Base-by-base conservation (phyloP, 2,113 vertebrate species). In the Toxostoma redivivum region DNA sequence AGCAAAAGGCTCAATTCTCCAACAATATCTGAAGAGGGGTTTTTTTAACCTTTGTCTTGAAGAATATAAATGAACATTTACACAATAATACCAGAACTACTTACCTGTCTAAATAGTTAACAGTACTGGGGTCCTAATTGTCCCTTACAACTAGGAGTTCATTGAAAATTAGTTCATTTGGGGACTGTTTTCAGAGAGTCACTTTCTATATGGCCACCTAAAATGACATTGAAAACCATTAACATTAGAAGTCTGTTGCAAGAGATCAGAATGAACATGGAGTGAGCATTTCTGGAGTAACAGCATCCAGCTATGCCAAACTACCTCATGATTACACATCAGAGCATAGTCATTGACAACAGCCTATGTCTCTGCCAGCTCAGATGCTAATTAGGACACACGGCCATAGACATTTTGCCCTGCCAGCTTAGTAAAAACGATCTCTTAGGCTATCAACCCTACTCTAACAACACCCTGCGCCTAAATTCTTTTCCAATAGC, bases 91-190 rank as follows among this genome's bases (percentile, higher is more conserved):
- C 15, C n/a, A n/a, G 25, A 57, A 66, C 31, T 37, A 94, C 98
- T 96, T 85, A 99, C 99, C 99, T 99, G 98, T 99, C 99, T 98
- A 99, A 98, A 97, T 99, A 99, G 97, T 99, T 99, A 56, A 99
- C 99, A 86, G 99, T 99, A 86, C 99, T 99, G 81, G 99, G 98
- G 97, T 99, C 99, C 96, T 99, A 99, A 98, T 99, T 99, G 99
- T 99, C 98, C 99, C 99, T 99, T 99, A 99, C 99, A 97, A 99
- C 99, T 67, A 99, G 95, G 97, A 99, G 99, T 98, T 99, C 99
- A 96, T 99, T 99, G 97, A 99, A 99, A 98, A 99, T 99, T 98
- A 99, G 98, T 97, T 99, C 99, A 94, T 99, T 99, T 98, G 99
- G 99, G 94, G 99, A 98, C 96, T 99, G 99, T 94, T 99, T 99